A percentile compares a stretch with the other conserved stretches of the same genome.
phyloP scores from a whole-genome alignment of 2,113 vertebrate species.

The Pedionomus torquatus region DNA sequence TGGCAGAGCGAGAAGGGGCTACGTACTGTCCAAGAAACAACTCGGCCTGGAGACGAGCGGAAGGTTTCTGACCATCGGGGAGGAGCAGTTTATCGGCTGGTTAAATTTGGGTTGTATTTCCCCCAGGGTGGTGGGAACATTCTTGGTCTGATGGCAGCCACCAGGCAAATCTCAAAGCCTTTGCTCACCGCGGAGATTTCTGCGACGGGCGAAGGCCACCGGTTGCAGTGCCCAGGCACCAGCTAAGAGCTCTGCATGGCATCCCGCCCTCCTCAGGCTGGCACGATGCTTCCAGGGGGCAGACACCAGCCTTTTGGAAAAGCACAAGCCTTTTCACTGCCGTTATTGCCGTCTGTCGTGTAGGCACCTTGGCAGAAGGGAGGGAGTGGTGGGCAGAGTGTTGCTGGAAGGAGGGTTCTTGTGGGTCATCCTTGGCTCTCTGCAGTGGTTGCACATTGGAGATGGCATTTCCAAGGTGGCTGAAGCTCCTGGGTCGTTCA shows the following conservation, averaged over 20 bases:
- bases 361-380: not conserved
- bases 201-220: not conserved
- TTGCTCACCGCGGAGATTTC: not conserved
- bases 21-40: not conserved
- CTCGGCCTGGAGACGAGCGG: not conserved
- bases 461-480: accelerated
- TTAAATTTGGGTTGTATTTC: not conserved
- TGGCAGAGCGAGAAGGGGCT: not conserved
- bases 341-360: not conserved
- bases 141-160: not conserved
- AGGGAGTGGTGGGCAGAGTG: not conserved
- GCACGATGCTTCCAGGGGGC: not conserved
- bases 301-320: not conserved
- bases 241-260: accelerated
- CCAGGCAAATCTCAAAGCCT: not conserved
- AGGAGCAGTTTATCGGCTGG: not conserved
- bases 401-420: accelerated
- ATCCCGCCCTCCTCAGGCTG: not conserved
- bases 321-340: not conserved
- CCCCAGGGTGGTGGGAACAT: not conserved
- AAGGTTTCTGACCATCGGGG: not conserved
- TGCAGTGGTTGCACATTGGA: not conserved
- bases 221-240: not conserved
- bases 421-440: not conserved
- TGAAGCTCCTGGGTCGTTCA: not conserved